Evolutionary conservation across 1,140 invertebrate genomes (phyloP).

Genomic region (Xylocopa sonorina): DNA sequence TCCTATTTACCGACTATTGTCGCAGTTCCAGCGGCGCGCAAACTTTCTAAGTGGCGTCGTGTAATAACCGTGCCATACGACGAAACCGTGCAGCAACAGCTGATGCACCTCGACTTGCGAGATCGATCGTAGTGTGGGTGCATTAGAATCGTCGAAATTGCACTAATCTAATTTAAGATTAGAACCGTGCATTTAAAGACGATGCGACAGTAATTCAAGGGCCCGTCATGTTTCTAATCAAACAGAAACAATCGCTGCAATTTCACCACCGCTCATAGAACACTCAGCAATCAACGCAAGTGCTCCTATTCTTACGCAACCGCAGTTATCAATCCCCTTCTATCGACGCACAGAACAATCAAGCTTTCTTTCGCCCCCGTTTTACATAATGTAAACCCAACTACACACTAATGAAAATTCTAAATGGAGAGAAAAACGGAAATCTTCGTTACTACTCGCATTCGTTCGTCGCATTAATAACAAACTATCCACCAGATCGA

Average conservation of each 20-base stretch:
- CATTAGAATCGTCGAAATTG: no score
- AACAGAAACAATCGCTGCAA: constrained; percentile 1
- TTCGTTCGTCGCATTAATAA: no score
- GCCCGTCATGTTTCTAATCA: no score
- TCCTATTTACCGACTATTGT: constrained; percentile 44
- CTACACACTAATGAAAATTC: not conserved
- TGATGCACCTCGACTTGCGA: constrained; percentile 33
- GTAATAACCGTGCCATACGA: constrained; percentile 45
- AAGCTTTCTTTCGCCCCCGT: not conserved
- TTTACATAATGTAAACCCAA: constrained; percentile 5
- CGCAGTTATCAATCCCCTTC: constrained; percentile 19
- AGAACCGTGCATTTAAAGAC: no score
- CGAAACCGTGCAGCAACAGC: constrained; percentile 37
- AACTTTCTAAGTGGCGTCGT: constrained; percentile 35
- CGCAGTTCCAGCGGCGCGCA: constrained; percentile 27
- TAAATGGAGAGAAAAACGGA: no score
- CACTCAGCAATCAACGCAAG: constrained; percentile 17
- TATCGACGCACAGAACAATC: not conserved
- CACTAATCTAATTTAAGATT: no score
- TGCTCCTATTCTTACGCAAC: constrained; percentile 16
- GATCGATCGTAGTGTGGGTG: not conserved
- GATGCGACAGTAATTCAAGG: no score
- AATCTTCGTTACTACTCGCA: no score
- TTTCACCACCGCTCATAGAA: not conserved
- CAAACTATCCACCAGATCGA: no score